Evolutionary conservation across 2,797 vertebrate species (phyloP).

Genomic region (Babyrousa celebensis): DNA sequence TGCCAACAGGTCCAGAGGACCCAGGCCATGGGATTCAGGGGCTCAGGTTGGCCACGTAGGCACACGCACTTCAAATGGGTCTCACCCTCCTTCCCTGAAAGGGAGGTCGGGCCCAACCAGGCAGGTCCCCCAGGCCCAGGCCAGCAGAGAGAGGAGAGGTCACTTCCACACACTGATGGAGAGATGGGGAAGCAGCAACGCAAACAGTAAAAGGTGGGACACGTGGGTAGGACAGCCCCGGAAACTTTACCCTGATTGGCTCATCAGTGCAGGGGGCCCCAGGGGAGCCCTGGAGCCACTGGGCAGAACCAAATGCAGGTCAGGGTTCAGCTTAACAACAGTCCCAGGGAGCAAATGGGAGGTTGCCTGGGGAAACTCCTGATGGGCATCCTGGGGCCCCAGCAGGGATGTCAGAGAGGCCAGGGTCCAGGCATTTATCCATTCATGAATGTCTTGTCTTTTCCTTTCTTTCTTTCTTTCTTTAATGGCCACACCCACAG

Average conservation of each 20-base stretch:
- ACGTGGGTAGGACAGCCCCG: accelerated
- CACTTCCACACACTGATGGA: not conserved
- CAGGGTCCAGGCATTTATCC: accelerated
- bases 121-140: not conserved
- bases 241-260: not conserved
- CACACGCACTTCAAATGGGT: not conserved
- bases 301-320: not conserved
- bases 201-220: not conserved
- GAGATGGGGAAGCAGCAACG: not conserved
- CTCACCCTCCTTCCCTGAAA: not conserved
- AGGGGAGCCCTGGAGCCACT: not conserved
- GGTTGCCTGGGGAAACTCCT: accelerated
- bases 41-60: not conserved
- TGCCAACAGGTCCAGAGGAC: not conserved
- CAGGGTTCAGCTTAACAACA: accelerated
- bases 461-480: too few relatives aligned
- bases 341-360: not conserved
- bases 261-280: not conserved
- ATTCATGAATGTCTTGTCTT: not conserved
- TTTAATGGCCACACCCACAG: too few relatives aligned
- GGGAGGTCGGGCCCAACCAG: not conserved
- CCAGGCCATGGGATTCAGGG: not conserved
- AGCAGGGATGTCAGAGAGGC: accelerated
- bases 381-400: too few relatives aligned
- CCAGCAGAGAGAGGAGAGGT: too few relatives aligned